These are phyloP conservation scores for Volucella inanis DNA, from an alignment of 2,888 invertebrate genomes.

Conservation along the genomic window DNA sequence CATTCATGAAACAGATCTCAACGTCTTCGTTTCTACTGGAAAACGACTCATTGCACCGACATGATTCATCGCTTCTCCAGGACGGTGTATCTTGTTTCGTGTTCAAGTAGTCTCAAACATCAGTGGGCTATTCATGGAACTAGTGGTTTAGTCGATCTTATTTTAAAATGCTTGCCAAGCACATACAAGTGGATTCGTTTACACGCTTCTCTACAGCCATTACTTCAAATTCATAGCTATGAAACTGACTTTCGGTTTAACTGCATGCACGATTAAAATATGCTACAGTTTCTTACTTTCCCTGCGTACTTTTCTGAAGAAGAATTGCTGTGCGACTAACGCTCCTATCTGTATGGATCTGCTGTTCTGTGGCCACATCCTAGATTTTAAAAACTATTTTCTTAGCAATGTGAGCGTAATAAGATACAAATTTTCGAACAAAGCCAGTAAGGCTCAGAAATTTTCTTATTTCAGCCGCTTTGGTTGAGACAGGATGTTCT, in stretches of 20 bases:
- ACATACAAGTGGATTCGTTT: too few relatives aligned
- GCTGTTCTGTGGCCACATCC: conserved; percentile 53
- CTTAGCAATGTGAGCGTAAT: conserved; percentile 73
- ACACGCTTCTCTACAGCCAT: too few relatives aligned
- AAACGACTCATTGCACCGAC: conserved; percentile 50
- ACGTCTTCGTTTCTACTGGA: conserved; percentile 26
- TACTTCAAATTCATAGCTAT: too few relatives aligned
- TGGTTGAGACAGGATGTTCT: conserved; percentile 68
- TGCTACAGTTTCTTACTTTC: not conserved
- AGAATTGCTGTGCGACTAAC: conserved; percentile 54
- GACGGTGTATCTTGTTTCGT: conserved; percentile 53
- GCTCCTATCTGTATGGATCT: conserved; percentile 55
- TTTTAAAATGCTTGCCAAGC: not conserved
- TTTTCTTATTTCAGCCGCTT: conserved; percentile 76
- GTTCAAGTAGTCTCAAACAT: conserved; percentile 35
- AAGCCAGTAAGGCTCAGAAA: conserved; percentile 78
- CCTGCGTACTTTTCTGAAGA: conserved; percentile 17
- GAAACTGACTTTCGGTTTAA: too few relatives aligned
- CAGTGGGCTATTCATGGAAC: conserved; percentile 44
- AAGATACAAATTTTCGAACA: conserved; percentile 77
- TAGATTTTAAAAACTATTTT: conserved; percentile 55
- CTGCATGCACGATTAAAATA: not conserved
- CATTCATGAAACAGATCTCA: too few relatives aligned
- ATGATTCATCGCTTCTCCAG: conserved; percentile 50
- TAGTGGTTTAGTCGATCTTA: conserved; percentile 35